Evolutionary conservation across 2,797 vertebrate species (phyloP).

Genomic region (Alectoris magna): DNA sequence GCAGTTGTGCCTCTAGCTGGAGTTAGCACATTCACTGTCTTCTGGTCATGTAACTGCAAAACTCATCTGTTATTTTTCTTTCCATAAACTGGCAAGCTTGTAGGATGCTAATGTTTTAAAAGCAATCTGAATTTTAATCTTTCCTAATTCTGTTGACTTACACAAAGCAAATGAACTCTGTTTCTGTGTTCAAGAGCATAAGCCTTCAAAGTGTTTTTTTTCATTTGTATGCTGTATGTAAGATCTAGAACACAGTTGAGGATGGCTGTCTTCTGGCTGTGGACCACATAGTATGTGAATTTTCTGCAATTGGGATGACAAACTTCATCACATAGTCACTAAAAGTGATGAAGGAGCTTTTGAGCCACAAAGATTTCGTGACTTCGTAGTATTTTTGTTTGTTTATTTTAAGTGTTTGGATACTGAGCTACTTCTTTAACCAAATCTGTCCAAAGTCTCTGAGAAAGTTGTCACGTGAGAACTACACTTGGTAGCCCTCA

Average conservation of each 20-base stretch:
- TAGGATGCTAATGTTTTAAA: background rate
- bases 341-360: background rate
- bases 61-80: background rate
- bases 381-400: background rate
- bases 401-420: background rate
- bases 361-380: background rate
- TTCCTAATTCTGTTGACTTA: background rate
- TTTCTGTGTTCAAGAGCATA: background rate
- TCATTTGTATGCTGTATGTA: background rate
- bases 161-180: background rate
- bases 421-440: background rate
- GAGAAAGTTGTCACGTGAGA: background rate
- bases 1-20: background rate
- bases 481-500: background rate
- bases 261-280: background rate
- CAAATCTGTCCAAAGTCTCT: background rate
- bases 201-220: background rate
- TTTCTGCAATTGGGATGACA: background rate
- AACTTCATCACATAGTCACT: background rate
- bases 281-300: background rate
- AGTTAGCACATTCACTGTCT: background rate
- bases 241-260: background rate
- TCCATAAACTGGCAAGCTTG: background rate
- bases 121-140: background rate
- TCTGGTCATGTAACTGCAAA: background rate